A percentile compares a stretch with the other conserved stretches of the same genome.
These are phyloP conservation scores for Paralichthys olivaceus DNA, from an alignment of 2,113 vertebrate species.

Conservation along the genomic window DNA sequence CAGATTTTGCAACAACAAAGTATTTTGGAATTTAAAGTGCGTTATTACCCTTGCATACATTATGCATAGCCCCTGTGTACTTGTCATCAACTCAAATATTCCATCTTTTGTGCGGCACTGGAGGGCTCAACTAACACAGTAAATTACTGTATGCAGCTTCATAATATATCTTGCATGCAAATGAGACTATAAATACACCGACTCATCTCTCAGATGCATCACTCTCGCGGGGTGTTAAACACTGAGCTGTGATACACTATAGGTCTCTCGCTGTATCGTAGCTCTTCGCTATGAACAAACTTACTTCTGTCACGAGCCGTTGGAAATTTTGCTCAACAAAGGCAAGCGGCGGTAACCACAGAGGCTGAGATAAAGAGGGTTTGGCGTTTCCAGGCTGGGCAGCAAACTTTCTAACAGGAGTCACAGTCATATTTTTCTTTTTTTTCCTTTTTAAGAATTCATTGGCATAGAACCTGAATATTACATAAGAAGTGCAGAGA, in stretches of 20 bases:
- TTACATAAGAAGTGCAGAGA: background rate
- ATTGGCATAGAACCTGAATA: background rate
- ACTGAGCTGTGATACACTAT: slow-evolving; percentile 4
- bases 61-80: slow-evolving; percentile 22
- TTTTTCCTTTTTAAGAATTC: background rate
- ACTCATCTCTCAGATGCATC: slow-evolving; percentile 52
- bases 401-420: background rate
- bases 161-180: slow-evolving; percentile 66
- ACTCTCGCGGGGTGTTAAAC: slow-evolving; percentile 18
- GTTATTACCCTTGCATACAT: slow-evolving; percentile 40
- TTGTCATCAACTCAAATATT: slow-evolving; percentile 52
- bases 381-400: background rate
- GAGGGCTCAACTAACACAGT: slow-evolving; percentile 41
- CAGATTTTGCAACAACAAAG: slow-evolving; percentile 56
- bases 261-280: background rate
- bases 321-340: background rate
- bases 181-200: slow-evolving; percentile 69
- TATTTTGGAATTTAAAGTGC: slow-evolving; percentile 48
- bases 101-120: slow-evolving; percentile 26
- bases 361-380: background rate
- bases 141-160: slow-evolving; percentile 57
- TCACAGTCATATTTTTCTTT: background rate
- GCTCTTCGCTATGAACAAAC: slow-evolving; percentile 7
- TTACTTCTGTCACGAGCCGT: background rate
- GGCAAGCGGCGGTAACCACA: background rate